Conservation (phyloP, 2,113 vertebrate species). For the Myanophis thanlyinensis region DNA sequence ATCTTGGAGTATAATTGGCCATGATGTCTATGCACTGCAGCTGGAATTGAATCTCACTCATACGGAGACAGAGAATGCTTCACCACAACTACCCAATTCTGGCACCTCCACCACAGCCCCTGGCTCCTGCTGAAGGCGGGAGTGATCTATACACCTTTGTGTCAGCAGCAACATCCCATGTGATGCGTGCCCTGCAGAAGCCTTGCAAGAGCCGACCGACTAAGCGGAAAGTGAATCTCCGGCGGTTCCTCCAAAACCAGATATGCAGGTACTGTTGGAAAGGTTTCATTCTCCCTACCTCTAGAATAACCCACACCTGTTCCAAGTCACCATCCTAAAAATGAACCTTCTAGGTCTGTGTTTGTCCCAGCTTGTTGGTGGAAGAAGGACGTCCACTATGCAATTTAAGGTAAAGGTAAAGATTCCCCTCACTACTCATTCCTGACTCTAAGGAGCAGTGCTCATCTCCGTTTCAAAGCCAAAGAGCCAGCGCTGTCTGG, state of each 20-base stretch:
- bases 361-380: not conserved
- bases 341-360: not conserved
- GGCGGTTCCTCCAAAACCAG: slow-evolving; percentile 83
- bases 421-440: no score
- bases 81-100: not conserved
- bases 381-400: not conserved
- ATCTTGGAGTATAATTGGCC: not conserved
- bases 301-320: not conserved
- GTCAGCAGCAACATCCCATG: slow-evolving; percentile 67
- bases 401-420: no score
- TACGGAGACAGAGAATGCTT: not conserved
- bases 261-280: slow-evolving; percentile 38
- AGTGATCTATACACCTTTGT: slow-evolving; percentile 81
- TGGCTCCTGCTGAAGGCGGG: slow-evolving; percentile 56
- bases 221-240: slow-evolving; percentile 73
- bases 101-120: not conserved
- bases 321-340: not conserved
- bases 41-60: not conserved
- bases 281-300: not conserved
- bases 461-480: no score
- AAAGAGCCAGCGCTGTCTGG: no score
- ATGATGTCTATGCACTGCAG: no score
- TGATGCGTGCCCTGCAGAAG: slow-evolving; percentile 73
- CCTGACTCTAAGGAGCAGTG: no score
- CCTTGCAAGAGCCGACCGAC: slow-evolving; percentile 75